phyloP scores from a whole-genome alignment of 2,797 vertebrate genomes.

The Lindbergichthys nudifrons region DNA sequence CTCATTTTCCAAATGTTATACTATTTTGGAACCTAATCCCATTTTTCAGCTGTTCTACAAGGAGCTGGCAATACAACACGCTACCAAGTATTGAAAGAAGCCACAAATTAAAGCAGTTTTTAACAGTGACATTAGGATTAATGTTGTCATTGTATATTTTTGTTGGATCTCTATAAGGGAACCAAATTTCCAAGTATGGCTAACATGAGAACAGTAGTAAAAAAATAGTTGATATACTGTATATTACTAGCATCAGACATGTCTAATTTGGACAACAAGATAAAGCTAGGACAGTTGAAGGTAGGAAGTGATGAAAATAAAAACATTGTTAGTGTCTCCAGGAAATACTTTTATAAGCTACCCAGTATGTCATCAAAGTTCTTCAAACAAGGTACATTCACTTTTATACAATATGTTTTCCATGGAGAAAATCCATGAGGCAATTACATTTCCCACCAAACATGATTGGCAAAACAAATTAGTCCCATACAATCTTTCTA shows the following conservation, averaged over 20 bases:
- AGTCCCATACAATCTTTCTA: background rate
- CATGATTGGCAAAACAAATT: background rate
- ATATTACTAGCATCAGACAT: background rate
- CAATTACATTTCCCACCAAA: background rate
- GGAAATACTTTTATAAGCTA: background rate
- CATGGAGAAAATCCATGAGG: background rate
- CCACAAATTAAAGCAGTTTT: background rate
- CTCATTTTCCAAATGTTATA: constrained; percentile 54
- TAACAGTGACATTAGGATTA: constrained; percentile 15
- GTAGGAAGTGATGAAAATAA: background rate
- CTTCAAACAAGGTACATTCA: background rate
- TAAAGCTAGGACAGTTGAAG: background rate
- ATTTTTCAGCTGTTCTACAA: constrained; percentile 40
- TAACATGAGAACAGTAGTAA: background rate
- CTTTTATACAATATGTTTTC: background rate
- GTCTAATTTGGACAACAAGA: background rate
- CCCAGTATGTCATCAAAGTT: background rate
- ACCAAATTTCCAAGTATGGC: constrained; percentile 3
- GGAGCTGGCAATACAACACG: background rate
- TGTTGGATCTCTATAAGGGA: background rate
- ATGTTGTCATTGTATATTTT: constrained; percentile 15
- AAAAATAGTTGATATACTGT: constrained; percentile 2
- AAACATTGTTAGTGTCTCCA: background rate
- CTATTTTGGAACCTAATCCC: constrained; percentile 59
- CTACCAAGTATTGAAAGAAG: constrained; percentile 11